phyloP scores from a whole-genome alignment of 1,140 invertebrate genomes.

The Panonychus citri region DNA sequence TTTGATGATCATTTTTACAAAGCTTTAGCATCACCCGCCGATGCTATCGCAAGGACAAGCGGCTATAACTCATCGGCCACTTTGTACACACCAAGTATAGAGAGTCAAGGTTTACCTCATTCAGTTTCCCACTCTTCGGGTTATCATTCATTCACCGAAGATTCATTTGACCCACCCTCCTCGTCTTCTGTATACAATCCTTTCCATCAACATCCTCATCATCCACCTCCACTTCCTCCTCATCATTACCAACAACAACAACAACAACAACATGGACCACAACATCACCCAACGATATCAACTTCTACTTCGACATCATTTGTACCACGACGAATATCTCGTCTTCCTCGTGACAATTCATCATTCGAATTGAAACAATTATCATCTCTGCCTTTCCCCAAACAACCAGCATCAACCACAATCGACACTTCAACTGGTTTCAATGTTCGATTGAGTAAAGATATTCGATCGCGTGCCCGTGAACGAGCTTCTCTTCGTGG shows the following conservation, averaged over 20 bases:
- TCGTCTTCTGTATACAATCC: no score
- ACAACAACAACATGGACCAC: neutral
- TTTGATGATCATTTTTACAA: neutral
- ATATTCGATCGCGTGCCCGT: neutral
- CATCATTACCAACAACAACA: neutral
- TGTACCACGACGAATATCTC: neutral
- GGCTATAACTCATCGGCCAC: constrained; percentile 13
- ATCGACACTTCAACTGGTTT: neutral
- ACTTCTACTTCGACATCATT: neutral
- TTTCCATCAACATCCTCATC: neutral
- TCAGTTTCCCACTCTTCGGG: constrained; percentile 16
- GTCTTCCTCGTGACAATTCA: neutral
- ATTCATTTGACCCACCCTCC: neutral
- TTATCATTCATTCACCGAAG: constrained; percentile 16
- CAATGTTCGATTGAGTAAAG: neutral
- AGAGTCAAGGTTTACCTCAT: constrained; percentile 13
- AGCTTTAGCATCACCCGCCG: neutral
- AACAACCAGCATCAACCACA: neutral
- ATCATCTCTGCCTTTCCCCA: neutral
- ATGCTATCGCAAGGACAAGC: neutral
- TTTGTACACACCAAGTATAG: constrained; percentile 11
- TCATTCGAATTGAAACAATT: neutral
- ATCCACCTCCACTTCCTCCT: neutral
- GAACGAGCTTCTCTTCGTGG: constrained; percentile 1
- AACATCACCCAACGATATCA: neutral